phyloP scores from a whole-genome alignment of 1,140 invertebrate genomes.

The Nilaparvata lugens region DNA sequence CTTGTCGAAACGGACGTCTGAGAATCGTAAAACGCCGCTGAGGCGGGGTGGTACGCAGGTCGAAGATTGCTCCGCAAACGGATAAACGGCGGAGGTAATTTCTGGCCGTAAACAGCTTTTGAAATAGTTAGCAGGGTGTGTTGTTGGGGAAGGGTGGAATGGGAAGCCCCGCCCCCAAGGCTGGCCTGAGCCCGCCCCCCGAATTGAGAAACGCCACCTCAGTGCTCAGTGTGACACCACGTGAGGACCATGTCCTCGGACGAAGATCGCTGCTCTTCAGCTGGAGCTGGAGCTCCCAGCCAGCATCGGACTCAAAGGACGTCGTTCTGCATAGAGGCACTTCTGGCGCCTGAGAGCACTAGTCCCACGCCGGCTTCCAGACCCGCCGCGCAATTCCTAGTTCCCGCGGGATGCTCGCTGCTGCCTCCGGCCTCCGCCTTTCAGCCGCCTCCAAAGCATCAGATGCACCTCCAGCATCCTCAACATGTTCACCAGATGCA shows the following conservation, averaged over 20 bases:
- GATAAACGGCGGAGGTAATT: no score
- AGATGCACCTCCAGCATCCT: slow-evolving; percentile 15
- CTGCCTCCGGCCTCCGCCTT: slow-evolving; percentile 33
- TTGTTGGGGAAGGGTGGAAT: no score
- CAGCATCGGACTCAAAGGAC: slow-evolving; percentile 26
- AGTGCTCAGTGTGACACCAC: not conserved
- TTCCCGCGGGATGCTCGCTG: slow-evolving; percentile 22
- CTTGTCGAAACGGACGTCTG: no score
- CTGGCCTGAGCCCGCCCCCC: no score
- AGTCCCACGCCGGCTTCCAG: slow-evolving; percentile 12
- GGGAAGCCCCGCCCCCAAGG: no score
- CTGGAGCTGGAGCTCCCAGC: not conserved
- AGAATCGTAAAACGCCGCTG: no score
- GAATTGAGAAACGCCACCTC: not conserved
- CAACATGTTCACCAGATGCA: slow-evolving; percentile 68
- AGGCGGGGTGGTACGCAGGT: no score
- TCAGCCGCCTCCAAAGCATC: slow-evolving; percentile 27
- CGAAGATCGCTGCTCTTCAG: not conserved
- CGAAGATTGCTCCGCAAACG: no score
- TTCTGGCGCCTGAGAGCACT: slow-evolving; percentile 36
- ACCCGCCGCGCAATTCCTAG: slow-evolving; percentile 24
- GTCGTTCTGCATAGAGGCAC: slow-evolving; percentile 57
- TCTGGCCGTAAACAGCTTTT: no score
- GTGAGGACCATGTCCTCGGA: not conserved
- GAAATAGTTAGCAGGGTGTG: no score